phyloP scores from a whole-genome alignment of 1,140 invertebrate genomes.

The Temnothorax longispinosus region DNA sequence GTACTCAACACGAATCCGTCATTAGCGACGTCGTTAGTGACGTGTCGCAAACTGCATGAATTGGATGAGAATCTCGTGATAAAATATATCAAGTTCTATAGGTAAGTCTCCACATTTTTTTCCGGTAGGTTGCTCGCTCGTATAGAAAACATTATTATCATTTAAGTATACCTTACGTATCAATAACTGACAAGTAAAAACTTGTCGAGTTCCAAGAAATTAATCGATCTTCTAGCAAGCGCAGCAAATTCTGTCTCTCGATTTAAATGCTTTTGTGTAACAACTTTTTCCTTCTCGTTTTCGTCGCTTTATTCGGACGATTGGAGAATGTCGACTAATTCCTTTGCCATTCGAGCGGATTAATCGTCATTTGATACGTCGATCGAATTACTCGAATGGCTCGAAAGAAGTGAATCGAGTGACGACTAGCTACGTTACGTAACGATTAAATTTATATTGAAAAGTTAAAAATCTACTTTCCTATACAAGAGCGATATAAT shows the following conservation, averaged over 20 bases:
- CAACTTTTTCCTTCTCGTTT: background rate
- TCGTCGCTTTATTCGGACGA: constrained; percentile 10
- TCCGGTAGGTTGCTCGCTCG: constrained; percentile 19
- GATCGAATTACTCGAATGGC: constrained; percentile 22
- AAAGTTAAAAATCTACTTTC: background rate
- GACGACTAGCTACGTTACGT: constrained; percentile 4
- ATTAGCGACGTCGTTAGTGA: constrained; percentile 35
- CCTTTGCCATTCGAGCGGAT: constrained; percentile 17
- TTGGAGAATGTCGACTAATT: constrained; percentile 28
- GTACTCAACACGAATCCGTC: constrained; percentile 40
- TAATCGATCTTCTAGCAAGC: constrained; percentile 1
- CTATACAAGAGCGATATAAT: background rate
- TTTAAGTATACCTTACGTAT: background rate
- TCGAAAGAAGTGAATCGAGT: constrained; percentile 4
- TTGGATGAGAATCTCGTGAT: constrained; percentile 37
- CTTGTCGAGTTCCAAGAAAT: background rate
- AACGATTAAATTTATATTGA: background rate
- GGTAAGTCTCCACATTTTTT: constrained; percentile 36
- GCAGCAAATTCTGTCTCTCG: background rate
- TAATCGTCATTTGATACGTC: constrained; percentile 22
- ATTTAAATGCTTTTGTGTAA: constrained; percentile 11
- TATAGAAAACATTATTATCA: background rate
- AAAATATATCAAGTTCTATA: constrained; percentile 33
- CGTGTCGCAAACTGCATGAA: constrained; percentile 16
- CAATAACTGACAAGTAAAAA: background rate